Base-by-base conservation (phyloP, 2,888 invertebrate species). In the Phania funesta region DNA sequence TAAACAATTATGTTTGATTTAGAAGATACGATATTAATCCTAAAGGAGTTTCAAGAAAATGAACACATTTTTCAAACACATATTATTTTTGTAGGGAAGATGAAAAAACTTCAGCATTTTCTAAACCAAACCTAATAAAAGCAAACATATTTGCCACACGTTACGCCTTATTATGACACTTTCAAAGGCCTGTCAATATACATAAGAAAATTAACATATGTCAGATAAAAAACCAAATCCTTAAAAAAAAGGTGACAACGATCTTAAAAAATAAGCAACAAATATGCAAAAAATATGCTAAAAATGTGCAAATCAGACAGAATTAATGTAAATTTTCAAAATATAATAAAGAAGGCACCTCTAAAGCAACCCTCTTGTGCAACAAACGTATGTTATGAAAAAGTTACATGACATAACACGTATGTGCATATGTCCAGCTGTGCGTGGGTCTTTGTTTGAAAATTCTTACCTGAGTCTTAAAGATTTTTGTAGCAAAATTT, bases 111-210 rank as follows among this genome's bases (percentile, higher is more conserved):
- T 29, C 26, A 68, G 54, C 1, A 38, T 20, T n/a, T 24, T n/a
- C 22, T 38, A 22, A 38, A 18, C 6, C 35, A n/a, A 20, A 52
- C 29, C 29, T 29, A 6, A 20, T 32, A 5, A 24, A 5, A 44
- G 5, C 7, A 38, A 24, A 24, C 11, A 22, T 24, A 70, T 58
- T 73, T 60, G 60, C 22, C 62, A 80, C 60, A 83, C 79, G 74
- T 62, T 77, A 81, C 84, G 85, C 83, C 84, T 81, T 85, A 79
- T 85, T 84, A 79, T 85, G 85, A 85, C 85, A 84, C 70, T 35
- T 71, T 75, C 52, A 46, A 70, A 70, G 50, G 78, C 38, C 67
- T 78, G 52, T 60, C 75, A 75, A 60, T 64, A 50, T 22, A 76
- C 60, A 65, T 70, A 50, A 56, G 24, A 74, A 75, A 68, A 81